phyloP scores from a whole-genome alignment of 2,888 invertebrate genomes.

The Chrysolina oricalcia region DNA sequence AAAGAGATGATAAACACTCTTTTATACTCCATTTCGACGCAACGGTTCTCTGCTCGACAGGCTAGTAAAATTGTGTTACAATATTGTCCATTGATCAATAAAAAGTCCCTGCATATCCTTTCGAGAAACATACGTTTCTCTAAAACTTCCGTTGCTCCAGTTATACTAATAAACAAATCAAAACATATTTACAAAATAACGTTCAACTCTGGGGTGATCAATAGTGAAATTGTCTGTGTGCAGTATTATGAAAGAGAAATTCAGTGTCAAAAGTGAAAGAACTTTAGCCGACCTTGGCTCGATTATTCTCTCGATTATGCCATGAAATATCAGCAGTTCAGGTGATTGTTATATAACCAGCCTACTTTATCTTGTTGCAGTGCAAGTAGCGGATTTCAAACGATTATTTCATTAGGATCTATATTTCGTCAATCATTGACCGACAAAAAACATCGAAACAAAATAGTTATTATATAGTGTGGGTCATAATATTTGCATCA shows the following conservation, averaged over 20 bases:
- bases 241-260: conserved; percentile 61
- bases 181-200: background rate
- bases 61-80: no score
- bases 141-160: conserved; percentile 11
- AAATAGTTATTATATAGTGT: no score
- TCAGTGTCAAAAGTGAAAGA: conserved; percentile 69
- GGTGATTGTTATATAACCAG: conserved; percentile 52
- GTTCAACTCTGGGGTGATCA: background rate
- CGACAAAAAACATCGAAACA: no score
- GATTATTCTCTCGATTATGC: conserved; percentile 52
- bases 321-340: conserved; percentile 48
- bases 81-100: no score
- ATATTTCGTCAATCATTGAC: no score
- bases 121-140: no score
- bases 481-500: no score
- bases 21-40: no score
- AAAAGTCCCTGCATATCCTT: no score
- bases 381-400: background rate
- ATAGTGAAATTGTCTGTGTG: conserved; percentile 43
- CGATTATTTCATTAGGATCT: background rate
- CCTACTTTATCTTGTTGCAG: conserved; percentile 39
- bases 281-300: conserved; percentile 60
- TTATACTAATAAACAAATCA: background rate
- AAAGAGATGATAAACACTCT: no score
- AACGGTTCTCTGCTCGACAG: no score